Conservation (phyloP, 1,140 invertebrate species). For the Dufourea novaeangliae region DNA sequence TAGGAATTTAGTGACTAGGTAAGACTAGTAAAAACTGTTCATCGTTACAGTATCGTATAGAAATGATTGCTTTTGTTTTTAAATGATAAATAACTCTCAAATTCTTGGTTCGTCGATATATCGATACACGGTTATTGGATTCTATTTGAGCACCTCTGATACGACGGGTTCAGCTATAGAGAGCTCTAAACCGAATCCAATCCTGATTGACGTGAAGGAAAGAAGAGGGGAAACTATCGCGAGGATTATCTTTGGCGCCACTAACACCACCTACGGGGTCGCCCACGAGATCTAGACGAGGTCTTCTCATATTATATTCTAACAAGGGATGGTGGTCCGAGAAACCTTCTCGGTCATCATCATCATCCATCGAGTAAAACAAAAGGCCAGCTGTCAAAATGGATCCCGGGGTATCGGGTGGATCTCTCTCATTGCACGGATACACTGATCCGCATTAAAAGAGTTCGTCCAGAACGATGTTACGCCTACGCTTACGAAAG, state of each 20-base stretch:
- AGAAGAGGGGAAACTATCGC: constrained; percentile 74
- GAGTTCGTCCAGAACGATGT: constrained; percentile 46
- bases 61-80: too few relatives aligned
- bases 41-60: not conserved
- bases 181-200: constrained; percentile 77
- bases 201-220: constrained; percentile 78
- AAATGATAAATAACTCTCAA: not conserved
- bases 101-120: constrained; percentile 16
- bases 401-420: constrained; percentile 53
- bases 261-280: constrained; percentile 72
- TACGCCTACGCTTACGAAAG: constrained; percentile 56
- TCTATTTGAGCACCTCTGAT: constrained; percentile 73
- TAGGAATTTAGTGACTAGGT: not conserved
- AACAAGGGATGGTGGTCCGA: constrained; percentile 56
- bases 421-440: constrained; percentile 54
- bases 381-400: constrained; percentile 69
- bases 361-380: constrained; percentile 65
- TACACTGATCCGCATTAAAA: constrained; percentile 67
- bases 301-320: constrained; percentile 63
- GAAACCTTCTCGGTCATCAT: constrained; percentile 55
- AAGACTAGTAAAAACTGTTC: not conserved
- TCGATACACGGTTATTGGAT: constrained; percentile 48
- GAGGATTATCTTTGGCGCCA: constrained; percentile 79
- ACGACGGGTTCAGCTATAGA: constrained; percentile 72
- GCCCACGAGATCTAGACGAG: constrained; percentile 59